Conservation (phyloP, 2,113 vertebrate genomes). For the Thalassoma bifasciatum region DNA sequence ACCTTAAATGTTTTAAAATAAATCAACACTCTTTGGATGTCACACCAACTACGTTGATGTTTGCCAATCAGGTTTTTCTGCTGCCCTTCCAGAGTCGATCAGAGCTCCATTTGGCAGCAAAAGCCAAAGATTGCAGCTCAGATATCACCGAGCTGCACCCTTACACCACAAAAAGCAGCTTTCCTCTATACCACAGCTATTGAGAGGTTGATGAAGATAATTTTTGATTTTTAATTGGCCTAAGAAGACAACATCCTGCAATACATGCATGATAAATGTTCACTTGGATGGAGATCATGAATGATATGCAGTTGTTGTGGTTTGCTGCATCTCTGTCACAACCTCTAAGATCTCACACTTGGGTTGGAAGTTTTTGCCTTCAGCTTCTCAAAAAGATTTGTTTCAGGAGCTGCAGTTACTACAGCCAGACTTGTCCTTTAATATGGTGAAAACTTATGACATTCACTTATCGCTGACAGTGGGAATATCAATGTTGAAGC, state of each 20-base stretch:
- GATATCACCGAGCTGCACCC: neutral
- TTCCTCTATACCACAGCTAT: neutral
- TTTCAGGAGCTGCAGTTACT: neutral
- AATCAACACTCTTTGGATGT: neutral
- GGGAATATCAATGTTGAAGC: neutral
- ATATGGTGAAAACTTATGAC: neutral
- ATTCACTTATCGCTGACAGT: neutral
- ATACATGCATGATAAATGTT: too few relatives aligned
- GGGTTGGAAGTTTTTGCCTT: neutral
- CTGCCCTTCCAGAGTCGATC: neutral
- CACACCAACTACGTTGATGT: too few relatives aligned
- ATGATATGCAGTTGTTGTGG: too few relatives aligned
- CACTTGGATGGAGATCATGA: too few relatives aligned
- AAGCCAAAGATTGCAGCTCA: neutral
- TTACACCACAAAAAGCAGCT: neutral
- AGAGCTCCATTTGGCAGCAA: neutral
- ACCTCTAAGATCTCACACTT: too few relatives aligned
- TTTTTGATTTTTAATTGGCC: neutral
- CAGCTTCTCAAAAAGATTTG: neutral
- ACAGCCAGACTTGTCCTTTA: neutral
- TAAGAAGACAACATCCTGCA: too few relatives aligned
- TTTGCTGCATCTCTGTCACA: too few relatives aligned
- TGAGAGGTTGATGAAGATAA: neutral
- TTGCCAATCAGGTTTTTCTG: neutral
- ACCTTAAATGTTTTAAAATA: too few relatives aligned